Conservation (phyloP, 2,797 vertebrate genomes). For the Babyrousa celebensis region DNA sequence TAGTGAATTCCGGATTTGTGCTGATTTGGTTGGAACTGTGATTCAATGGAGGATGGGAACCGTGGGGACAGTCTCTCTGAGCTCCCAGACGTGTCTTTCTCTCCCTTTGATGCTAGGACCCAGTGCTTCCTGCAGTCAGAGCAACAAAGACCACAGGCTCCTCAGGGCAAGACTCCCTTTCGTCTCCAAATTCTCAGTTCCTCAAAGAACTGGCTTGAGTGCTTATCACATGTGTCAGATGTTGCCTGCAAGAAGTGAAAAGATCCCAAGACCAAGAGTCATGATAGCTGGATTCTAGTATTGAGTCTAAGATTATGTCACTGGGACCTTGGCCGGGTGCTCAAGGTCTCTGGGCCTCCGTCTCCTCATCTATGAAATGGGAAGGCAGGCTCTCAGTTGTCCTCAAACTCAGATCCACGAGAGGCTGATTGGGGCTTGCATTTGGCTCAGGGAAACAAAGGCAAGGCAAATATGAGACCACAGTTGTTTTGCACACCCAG, state of each 20-base stretch:
- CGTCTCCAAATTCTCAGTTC: neutral
- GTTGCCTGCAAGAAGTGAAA: neutral
- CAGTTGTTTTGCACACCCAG: neutral
- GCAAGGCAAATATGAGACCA: rapidly evolving
- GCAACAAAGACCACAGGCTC: neutral
- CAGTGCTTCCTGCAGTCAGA: neutral
- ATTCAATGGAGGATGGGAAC: neutral
- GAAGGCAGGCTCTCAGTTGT: neutral
- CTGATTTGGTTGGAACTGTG: slow-evolving; percentile 5
- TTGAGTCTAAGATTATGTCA: neutral
- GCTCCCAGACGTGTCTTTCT: neutral
- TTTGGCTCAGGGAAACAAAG: neutral
- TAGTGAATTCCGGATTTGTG: neutral
- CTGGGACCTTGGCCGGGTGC: neutral
- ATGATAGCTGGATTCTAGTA: neutral
- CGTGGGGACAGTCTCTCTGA: neutral
- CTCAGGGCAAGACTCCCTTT: neutral
- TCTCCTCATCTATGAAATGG: neutral
- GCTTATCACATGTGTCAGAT: neutral
- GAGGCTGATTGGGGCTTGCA: neutral
- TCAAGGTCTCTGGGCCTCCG: neutral
- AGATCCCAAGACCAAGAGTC: slow-evolving; percentile 42
- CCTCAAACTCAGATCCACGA: neutral
- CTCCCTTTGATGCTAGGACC: neutral
- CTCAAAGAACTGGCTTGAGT: neutral